Evolutionary conservation across 2,797 vertebrate genomes (phyloP).

Genomic region (Threskiornis aethiopicus): DNA sequence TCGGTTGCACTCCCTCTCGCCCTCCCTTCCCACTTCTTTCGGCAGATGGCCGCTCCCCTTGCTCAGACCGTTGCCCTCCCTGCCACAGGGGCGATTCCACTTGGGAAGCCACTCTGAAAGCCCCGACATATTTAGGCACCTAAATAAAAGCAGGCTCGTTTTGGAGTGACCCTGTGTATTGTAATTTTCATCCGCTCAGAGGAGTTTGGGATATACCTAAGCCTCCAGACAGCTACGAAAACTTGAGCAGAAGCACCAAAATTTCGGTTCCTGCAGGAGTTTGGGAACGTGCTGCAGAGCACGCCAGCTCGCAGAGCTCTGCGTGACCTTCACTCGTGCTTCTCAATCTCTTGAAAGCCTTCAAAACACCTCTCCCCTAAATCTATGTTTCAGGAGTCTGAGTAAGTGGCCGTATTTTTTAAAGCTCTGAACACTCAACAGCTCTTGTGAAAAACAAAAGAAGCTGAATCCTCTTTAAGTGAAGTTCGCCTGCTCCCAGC

Average conservation of each 20-base stretch:
- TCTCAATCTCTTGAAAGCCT: neutral
- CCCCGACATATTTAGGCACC: accelerated
- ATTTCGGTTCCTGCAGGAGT: neutral
- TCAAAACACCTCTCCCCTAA: neutral
- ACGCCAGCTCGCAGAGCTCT: neutral
- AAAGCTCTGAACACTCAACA: neutral
- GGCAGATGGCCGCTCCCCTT: accelerated
- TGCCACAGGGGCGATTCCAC: accelerated
- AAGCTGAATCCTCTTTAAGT: neutral
- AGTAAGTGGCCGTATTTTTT: neutral
- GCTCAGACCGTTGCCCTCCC: neutral
- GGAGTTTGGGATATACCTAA: neutral
- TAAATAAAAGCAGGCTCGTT: neutral
- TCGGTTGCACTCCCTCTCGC: accelerated
- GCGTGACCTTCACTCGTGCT: neutral
- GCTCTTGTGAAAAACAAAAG: constrained; percentile 44
- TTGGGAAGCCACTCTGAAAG: accelerated
- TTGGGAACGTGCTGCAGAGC: neutral
- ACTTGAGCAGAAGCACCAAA: neutral
- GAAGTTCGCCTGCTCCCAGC: neutral
- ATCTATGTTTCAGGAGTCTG: neutral
- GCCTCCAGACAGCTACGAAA: neutral
- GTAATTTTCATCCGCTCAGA: neutral
- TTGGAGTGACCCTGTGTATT: no score
- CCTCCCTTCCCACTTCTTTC: neutral